Base-by-base conservation (phyloP, 2,888 invertebrate species). In the Leucoma salicis region DNA sequence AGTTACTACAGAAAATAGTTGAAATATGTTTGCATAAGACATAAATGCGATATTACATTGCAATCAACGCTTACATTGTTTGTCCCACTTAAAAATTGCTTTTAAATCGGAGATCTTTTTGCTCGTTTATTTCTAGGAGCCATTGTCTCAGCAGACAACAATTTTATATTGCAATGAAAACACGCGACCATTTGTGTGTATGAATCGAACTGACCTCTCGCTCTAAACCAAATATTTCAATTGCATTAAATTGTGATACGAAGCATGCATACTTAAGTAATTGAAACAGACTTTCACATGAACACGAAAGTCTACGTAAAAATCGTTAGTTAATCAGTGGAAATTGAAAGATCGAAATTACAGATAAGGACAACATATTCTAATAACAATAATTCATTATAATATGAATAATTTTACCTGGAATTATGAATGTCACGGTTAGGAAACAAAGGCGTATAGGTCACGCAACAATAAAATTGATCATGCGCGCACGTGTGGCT, bases 161-260 rank as follows among this genome's bases (percentile, higher is more conserved):
- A 74, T 78, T 73, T 73, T 72, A 68, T 71, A 75, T 68, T 61
- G 74, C 74, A 73, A 74, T 65, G 56, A 56, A 65, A 64, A 63
- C 73, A 74, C 74, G 72, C 69, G 62, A 74, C 63, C 64, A 63
- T 69, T 72, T 70, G 67, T 64, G 57, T 63, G 54, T 64, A 52
- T 56, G 55, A 50, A 54, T 68, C 70, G 77, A 82, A 83, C 72
- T 75, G n/a, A n/a, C 1, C 25, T 66, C 65, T 72, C 70, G 71
- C 66, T 79, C 73, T 72, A 70, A 70, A 74, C 70, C 74, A 67
- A 75, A 77, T 82, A 86, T 85, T 84, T 84, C 85, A 85, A 82
- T 66, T 75, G 76, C 82, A 85, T 86, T 82, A 83, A 79, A 81
- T 75, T 79, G 70, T 76, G 80, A 60, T 59, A 74, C 73, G 74